Evolutionary conservation across 2,797 vertebrate genomes (phyloP).

Genomic region (Alfaro cultratus): DNA sequence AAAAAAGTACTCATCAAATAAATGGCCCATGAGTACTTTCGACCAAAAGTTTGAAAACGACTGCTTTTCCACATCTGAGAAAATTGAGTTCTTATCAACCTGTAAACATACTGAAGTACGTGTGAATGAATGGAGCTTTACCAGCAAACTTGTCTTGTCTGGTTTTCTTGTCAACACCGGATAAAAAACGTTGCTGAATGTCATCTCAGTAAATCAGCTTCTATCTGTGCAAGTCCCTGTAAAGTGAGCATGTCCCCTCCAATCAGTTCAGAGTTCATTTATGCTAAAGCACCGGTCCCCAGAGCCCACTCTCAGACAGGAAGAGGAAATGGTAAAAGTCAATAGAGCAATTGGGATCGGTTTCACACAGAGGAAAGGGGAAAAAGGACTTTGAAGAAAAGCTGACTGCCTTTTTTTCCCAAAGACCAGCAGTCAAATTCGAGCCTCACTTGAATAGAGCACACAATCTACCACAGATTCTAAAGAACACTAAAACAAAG

Average conservation of each 20-base stretch:
- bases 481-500: conserved; percentile 25
- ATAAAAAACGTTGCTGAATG: conserved; percentile 12
- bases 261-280: conserved; percentile 59
- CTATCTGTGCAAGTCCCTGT: conserved; percentile 43
- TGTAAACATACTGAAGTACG: background rate
- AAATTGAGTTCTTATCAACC: background rate
- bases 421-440: conserved; percentile 46
- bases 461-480: conserved; percentile 15
- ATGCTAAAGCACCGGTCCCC: conserved; percentile 48
- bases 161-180: background rate
- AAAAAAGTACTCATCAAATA: background rate
- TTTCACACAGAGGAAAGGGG: conserved; percentile 57
- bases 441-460: conserved; percentile 18
- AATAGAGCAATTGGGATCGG: conserved; percentile 73
- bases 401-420: conserved; percentile 59
- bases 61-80: background rate
- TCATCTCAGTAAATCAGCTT: conserved; percentile 38
- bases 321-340: conserved; percentile 73
- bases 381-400: conserved; percentile 49
- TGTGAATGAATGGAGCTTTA: background rate
- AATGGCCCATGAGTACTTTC: background rate
- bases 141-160: background rate
- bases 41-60: background rate
- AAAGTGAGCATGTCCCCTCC: conserved; percentile 68
- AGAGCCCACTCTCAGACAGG: conserved; percentile 65